These are phyloP conservation scores for Chloroclystis v-ata DNA, from an alignment of 2,888 invertebrate genomes.

Conservation along the genomic window DNA sequence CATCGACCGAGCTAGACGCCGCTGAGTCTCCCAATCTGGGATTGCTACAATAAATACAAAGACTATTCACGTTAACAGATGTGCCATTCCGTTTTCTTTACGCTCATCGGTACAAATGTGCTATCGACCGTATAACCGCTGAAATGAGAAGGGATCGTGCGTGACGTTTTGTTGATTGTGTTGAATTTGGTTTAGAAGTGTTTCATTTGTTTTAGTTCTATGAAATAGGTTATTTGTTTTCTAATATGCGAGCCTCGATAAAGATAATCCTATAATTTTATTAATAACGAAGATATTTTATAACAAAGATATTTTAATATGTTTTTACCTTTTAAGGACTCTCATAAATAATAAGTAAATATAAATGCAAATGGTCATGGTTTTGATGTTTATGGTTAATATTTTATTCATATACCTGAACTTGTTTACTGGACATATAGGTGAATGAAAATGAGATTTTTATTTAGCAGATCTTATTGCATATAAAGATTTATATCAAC, in stretches of 20 bases:
- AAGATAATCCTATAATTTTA: too few relatives aligned
- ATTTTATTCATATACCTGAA: slow-evolving; percentile 26
- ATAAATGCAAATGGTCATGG: slow-evolving; percentile 22
- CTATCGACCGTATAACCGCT: background rate
- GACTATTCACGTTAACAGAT: slow-evolving; percentile 42
- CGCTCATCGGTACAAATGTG: slow-evolving; percentile 22
- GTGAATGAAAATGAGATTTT: slow-evolving; percentile 2
- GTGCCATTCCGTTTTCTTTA: slow-evolving; percentile 31
- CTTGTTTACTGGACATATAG: slow-evolving; percentile 22
- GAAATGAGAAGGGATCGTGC: background rate
- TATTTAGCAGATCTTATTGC: too few relatives aligned
- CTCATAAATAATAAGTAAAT: slow-evolving; percentile 14
- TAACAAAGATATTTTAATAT: too few relatives aligned
- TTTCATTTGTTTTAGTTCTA: background rate
- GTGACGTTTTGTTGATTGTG: background rate
- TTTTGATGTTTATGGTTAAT: slow-evolving; percentile 17
- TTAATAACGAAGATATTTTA: too few relatives aligned
- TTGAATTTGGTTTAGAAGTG: background rate
- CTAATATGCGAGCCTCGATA: too few relatives aligned
- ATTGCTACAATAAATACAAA: slow-evolving; percentile 56
- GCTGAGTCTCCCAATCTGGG: slow-evolving; percentile 62
- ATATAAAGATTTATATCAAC: too few relatives aligned
- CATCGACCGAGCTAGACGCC: slow-evolving; percentile 70
- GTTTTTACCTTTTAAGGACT: too few relatives aligned
- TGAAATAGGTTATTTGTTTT: too few relatives aligned